Evolutionary conservation across 2,888 invertebrate species (phyloP), one percentile per base, ranked within the genome.

Genomic region (Lasioglossum morio): DNA sequence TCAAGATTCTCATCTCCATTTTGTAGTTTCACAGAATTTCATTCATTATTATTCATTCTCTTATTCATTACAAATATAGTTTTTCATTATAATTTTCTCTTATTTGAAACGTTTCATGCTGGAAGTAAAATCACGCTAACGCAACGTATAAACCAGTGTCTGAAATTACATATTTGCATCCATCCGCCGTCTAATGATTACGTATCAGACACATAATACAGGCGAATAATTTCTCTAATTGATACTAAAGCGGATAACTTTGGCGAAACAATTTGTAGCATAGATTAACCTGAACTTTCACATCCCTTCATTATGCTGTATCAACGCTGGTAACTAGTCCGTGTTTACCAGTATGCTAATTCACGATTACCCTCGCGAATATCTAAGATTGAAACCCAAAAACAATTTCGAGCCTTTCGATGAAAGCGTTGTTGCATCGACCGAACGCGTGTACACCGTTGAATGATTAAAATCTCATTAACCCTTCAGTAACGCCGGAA

Each of bases 401-500:
- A 63, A 16, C 60, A 30, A 2, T 30, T 63, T 63, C 30, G 7
- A 30, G 16, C 16, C 4, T 16, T 7, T 30, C 27, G 27, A 14
- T 1, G 14, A 0, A 0, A 2, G 4, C 27, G 7, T 30, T 10
- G 60, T 30, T 63, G 16, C 0, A 30, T n/a, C 60, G 60, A 7
- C 7, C 1, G 14, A 16, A 16, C 16, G 12, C 60, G 0, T 30
- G 27, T 30, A 7, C 14, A 30, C 16, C 7, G 30, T 63, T 30
- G 16, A 63, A 63, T 30, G 30, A 63, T 63, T 63, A 7, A 63
- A 63, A 63, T 63, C 60, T 63, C 60, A 63, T 63, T 63, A 63
- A 63, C 60, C 16, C 60, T 30, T 63, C 4, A 7, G 14, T 16
- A 63, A 30, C 53, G 53, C 3, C 10, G 53, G 23, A 30, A 30